Base-by-base conservation (phyloP, 1,140 invertebrate genomes). In the Pygmarrhopalites habei region DNA sequence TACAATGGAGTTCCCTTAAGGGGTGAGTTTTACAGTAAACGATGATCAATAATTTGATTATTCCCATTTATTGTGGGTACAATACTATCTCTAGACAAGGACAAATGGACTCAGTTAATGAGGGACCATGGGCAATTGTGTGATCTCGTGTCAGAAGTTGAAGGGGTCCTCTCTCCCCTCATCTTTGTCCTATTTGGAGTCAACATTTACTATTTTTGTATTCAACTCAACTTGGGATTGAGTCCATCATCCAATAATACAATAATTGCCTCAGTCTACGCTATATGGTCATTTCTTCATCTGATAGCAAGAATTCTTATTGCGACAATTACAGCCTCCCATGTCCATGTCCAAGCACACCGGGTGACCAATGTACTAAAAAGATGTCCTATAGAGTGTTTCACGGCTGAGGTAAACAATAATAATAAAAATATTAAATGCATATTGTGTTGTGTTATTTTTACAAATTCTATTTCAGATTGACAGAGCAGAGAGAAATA, bases 141-240 rank as follows among this genome's bases (percentile, higher is more conserved):
- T 5, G 41, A 46, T 5, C 17, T 63, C 1, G 26, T 63, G 1
- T 35, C 51, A 47, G 23, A 32, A 19, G 46, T 67, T 39, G 61
- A 60, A 23, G 26, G 35, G 3, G 58, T 63, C 28, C 29, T 67
- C 2, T 64, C 65, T n/a, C 65, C 65, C 2, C n/a, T 67, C 1
- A 41, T 63, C 39, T 67, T 67, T 28, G 29, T 32, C 0, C 57
- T 53, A 4, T 64, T 62, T 43, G 44, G 60, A 29, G 49, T 62
- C 4, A 67, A 67, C 39, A 57, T 56, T 44, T 67, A 60, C 39
- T 63, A 63, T 35, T 59, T 60, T 19, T 67, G 65, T 28, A 17
- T 67, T 3, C 61, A 63, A 59, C 56, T 66, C 23, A 47, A 62
- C 43, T n/a, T 57, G 17, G 46, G 55, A 15, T 49, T 66, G 17